These are phyloP conservation scores for Fundulus diaphanus DNA, from an alignment of 2,797 vertebrate genomes.

Conservation along the genomic window DNA sequence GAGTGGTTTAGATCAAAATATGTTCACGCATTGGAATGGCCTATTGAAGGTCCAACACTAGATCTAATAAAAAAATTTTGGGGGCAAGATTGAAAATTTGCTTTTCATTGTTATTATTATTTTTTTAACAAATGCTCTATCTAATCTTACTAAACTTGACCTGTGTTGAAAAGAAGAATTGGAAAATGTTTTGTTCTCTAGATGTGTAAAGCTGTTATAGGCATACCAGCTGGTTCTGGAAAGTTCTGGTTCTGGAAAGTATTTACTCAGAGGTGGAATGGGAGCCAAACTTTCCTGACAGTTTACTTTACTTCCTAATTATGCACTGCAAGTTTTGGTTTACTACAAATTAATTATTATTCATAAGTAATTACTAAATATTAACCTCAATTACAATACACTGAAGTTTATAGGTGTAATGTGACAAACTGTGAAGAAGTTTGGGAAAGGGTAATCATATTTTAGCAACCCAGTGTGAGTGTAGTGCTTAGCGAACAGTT, in stretches of 20 bases:
- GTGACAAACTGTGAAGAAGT: neutral
- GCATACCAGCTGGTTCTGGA: neutral
- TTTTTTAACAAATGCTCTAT: neutral
- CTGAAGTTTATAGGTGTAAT: neutral
- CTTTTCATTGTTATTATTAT: too few species aligned
- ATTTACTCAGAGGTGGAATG: neutral
- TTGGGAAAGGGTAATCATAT: neutral
- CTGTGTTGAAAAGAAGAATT: neutral
- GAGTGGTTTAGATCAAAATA: too few species aligned
- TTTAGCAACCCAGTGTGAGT: neutral
- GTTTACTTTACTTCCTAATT: neutral
- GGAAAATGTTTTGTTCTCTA: neutral
- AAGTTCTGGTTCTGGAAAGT: too few species aligned
- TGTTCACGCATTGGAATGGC: neutral
- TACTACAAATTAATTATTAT: neutral
- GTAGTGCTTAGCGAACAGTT: constrained; percentile 31
- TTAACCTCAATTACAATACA: neutral
- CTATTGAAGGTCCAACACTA: neutral
- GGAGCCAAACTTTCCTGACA: neutral
- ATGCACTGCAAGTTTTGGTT: too few species aligned
- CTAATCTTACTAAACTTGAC: neutral
- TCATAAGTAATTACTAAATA: too few species aligned
- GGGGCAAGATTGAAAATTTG: neutral
- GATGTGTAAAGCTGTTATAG: too few species aligned
- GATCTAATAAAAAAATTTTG: neutral